phyloP scores from a whole-genome alignment of 2,888 invertebrate genomes.

The Patella ulyssiponensis region DNA sequence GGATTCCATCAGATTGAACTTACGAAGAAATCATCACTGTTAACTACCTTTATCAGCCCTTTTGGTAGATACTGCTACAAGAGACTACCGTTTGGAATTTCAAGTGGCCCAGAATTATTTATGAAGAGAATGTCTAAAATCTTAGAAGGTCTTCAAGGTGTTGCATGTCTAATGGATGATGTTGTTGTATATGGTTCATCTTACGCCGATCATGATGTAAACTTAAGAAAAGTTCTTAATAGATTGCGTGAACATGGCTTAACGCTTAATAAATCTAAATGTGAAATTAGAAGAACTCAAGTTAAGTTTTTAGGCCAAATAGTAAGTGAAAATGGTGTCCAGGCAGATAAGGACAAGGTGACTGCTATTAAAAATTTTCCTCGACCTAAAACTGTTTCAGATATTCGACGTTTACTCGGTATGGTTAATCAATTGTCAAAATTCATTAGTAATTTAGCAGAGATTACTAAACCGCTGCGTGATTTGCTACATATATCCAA shows the following conservation, averaged over 20 bases:
- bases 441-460: too few relatives aligned
- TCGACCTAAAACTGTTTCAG: too few relatives aligned
- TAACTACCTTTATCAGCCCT: conserved; percentile 28
- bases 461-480: too few relatives aligned
- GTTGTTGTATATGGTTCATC: conserved; percentile 26
- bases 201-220: neutral
- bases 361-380: too few relatives aligned
- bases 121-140: conserved; percentile 29
- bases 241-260: conserved; percentile 16
- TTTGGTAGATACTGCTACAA: conserved; percentile 23
- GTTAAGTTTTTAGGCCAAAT: too few relatives aligned
- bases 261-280: conserved; percentile 12
- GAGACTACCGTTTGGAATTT: conserved; percentile 25
- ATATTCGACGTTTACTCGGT: too few relatives aligned
- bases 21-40: neutral
- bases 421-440: too few relatives aligned
- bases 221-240: neutral
- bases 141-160: conserved; percentile 6
- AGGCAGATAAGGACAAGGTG: too few relatives aligned
- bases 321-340: too few relatives aligned
- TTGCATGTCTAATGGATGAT: conserved; percentile 27
- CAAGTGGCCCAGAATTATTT: too few relatives aligned
- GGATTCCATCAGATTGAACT: conserved; percentile 26
- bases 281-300: too few relatives aligned
- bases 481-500: too few relatives aligned